Percentiles rank a stretch among this genome's conserved stretches.
These are phyloP conservation scores for Strigamia crassipes DNA, from an alignment of 2,888 invertebrate species.

Conservation along the genomic window DNA sequence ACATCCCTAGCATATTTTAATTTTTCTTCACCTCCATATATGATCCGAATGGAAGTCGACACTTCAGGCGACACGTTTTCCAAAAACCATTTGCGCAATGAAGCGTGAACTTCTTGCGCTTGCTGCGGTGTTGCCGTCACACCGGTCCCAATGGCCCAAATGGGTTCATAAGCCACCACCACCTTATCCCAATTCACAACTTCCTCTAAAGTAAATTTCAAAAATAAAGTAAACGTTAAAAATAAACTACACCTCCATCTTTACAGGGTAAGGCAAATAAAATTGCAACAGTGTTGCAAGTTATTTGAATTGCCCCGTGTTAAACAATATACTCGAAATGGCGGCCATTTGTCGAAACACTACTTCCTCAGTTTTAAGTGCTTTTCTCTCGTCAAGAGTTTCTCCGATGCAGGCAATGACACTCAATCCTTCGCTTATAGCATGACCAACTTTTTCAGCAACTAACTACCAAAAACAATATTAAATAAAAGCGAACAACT, in stretches of 20 bases:
- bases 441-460: conserved; percentile 61
- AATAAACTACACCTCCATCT: too few relatives aligned
- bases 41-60: conserved; percentile 79
- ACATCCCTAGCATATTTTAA: too few relatives aligned
- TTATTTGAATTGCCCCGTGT: too few relatives aligned
- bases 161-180: conserved; percentile 98
- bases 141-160: conserved; percentile 99
- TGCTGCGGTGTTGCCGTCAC: conserved; percentile 94
- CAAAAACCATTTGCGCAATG: conserved; percentile 82
- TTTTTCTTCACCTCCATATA: conserved; percentile 79
- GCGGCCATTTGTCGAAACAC: conserved; percentile 87
- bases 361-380: conserved; percentile 92
- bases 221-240: background rate
- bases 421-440: conserved; percentile 59
- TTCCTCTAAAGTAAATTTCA: conserved; percentile 55
- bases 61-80: conserved; percentile 79
- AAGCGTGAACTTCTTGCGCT: conserved; percentile 91
- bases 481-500: too few relatives aligned
- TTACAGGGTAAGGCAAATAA: too few relatives aligned
- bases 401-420: conserved; percentile 98
- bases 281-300: too few relatives aligned
- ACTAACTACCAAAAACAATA: conserved; percentile 59
- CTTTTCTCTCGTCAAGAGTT: conserved; percentile 91
- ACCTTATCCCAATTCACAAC: conserved; percentile 75
- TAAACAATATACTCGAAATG: conserved; percentile 60